Base-by-base conservation (phyloP, 1,140 invertebrate genomes). In the Camponotus vicinus region DNA sequence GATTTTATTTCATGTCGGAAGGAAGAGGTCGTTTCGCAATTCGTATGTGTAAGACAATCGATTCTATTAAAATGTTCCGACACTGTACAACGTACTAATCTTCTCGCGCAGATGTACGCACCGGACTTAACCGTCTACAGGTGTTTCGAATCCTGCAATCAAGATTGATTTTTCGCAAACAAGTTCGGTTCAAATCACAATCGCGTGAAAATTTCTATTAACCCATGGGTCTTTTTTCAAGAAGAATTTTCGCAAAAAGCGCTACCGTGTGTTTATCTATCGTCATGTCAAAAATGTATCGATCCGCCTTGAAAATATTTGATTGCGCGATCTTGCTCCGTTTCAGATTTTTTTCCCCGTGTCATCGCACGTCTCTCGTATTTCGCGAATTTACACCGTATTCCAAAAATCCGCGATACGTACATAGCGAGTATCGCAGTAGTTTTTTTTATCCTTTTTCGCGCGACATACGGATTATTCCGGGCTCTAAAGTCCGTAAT, bases 1-100 rank as follows among this genome's bases (percentile, higher is more conserved):
- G 42, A 85, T 76, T 78, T 78, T 85, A 85, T 85, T 85, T 66
- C 5, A 85, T 85, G 61, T 45, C 21, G 49, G 61, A 21, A n/a
- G 59, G 70, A 55, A 55, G 49, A 42, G 37, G 32, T 64, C 82
- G 57, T 32, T 34, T 83, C 55, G 13, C 69, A 49, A 69, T 55
- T 70, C 42, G 57, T 67, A 71, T 52, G 37, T 42, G 76, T 63
- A 64, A 57, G 21, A 66, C 40, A 49, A 52, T 34, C 77, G 64
- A 80, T 70, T 80, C 77, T 21, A 80, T 80, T 80, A 70, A 21
- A 64, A 78, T 57, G 34, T 27, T 18, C 63, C 61, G 63, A 78
- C 55, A 64, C 32, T 40, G 32, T 61, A 64, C 27, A 76, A 64
- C 73, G 45, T 18, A 77, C 49, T 52, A 85, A 85, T 85, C 21